Evolutionary conservation across 2,888 invertebrate genomes (phyloP), one percentile per base, ranked within the genome.

Genomic region (Drosophila testacea): DNA sequence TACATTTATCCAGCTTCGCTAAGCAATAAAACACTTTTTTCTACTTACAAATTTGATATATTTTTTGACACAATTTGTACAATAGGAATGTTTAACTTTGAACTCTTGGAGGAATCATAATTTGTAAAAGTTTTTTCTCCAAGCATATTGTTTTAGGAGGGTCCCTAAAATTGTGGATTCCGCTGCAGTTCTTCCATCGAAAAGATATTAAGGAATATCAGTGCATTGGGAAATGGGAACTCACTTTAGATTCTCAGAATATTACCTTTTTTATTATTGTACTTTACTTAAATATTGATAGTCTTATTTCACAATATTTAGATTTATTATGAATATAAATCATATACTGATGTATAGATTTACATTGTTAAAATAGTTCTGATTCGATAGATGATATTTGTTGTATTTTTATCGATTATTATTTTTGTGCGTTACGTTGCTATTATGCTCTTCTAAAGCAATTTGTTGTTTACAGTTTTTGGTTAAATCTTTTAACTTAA

Each of bases 401-500:
- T 57, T 46, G 10, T 16, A 28, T 10, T 30, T 41, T 47, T 16
- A 30, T 38, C 38, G 36, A 36, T 51, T n/a, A 28, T 30, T 59
- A 27, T n/a, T 39, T 69, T 68, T 80, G 77, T 69, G 79, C 74
- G 42, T 68, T 62, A 10, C 16, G 47, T 56, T 51, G 38, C 47
- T 54, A 42, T 32, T 10, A 39, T 67, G 57, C 47, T 64, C 27
- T 50, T 9, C 11, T 48, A 63, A 42, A 59, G 32, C 52, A 77
- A 60, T 61, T 71, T 57, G 30, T 67, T 59, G 22, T 62, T 44
- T 30, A 41, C 13, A 46, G 13, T 62, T 67, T 80, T 80, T 86
- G 75, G 62, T 75, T 73, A 61, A 38, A 38, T 67, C 44, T 70
- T 79, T 77, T 62, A 65, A 48, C 73, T 77, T 87, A 83, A 74